These are phyloP conservation scores for Eupithecia tripunctaria DNA, from an alignment of 2,888 invertebrate genomes.

Conservation along the genomic window DNA sequence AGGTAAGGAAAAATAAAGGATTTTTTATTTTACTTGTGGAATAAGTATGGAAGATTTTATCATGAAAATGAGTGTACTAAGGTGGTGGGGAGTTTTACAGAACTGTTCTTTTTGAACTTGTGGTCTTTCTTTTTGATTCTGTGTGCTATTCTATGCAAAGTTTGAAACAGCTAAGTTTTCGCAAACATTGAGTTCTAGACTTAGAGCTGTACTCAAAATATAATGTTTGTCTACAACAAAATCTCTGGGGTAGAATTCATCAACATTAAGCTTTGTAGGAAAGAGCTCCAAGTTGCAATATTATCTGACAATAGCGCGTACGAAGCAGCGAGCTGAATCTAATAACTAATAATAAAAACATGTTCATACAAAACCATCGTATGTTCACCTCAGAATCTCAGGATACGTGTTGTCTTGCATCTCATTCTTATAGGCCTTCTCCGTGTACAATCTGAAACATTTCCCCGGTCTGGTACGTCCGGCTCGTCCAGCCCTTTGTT, in stretches of 20 bases:
- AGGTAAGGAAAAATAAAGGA: no score
- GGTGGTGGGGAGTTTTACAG: background rate
- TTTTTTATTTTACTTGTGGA: no score
- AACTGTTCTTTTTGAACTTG: background rate
- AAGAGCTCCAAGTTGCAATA: background rate
- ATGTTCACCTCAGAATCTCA: conserved; percentile 88
- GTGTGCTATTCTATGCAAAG: no score
- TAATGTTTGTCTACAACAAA: no score
- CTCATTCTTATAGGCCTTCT: conserved; percentile 95
- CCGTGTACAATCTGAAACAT: conserved; percentile 97
- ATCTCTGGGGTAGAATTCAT: background rate
- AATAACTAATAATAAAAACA: conserved; percentile 3
- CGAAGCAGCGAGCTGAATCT: background rate
- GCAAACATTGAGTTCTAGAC: background rate
- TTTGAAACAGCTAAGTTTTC: background rate
- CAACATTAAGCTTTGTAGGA: no score
- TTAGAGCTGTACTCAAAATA: no score
- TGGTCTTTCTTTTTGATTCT: no score
- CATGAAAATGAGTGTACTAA: background rate
- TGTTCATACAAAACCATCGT: conserved; percentile 45
- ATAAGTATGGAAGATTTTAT: background rate
- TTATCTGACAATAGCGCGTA: background rate
- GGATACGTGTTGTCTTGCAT: conserved; percentile 99
- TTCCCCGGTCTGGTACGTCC: conserved; percentile 99
- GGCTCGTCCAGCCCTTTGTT: conserved; percentile 98